Evolutionary conservation across 2,888 invertebrate genomes (phyloP), one percentile per base, ranked within the genome.

Genomic region (Ormyrus pomaceus): DNA sequence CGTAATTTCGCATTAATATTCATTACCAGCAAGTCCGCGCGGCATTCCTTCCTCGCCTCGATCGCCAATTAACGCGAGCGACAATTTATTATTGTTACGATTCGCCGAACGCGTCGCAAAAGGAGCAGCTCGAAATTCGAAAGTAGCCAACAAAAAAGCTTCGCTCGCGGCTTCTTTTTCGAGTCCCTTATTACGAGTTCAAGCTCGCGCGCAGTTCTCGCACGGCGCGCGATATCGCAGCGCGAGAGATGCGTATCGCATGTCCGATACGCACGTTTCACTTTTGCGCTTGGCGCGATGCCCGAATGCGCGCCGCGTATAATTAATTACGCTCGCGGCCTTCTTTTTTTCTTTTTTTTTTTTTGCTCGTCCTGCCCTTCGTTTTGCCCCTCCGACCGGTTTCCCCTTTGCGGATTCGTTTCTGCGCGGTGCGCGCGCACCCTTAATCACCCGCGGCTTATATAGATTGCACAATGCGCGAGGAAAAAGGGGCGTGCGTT

Each of bases 281-380:
- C 75, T 75, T 66, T 68, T 75, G 75, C 75, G 46, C 75, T 55
- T 64, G 11, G 48, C 45, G 50, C 58, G 34, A 34, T 34, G 34
- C 34, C 34, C 34, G 34, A 34, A 34, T 34, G 51, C 34, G 11
- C 13, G 56, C 73, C 19, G 5, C 59, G 13, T 68, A 34, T 65
- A 75, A 75, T 75, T 75, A 75, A 75, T 75, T 68, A 34, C 68
- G 58, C 55, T 62, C 64, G 48, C 58, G 59, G n/a, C 10, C n/a
- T 10, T 50, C n/a, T 19, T 34, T 34, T 58, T 71, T 70, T 7
- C 8, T 56, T 19, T 34, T 34, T 58, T 19, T 19, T 19, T 19
- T 2, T 19, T 19, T 19, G 19, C 7, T 34, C 6, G 19, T 59
- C 34, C 59, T 19, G 59, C 34, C 34, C 34, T 34, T 34, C 34